Percentiles rank a stretch among this genome's conserved stretches.
Evolutionary conservation across 2,113 vertebrate species (phyloP).

Genomic region (Mormyrus lacerda): DNA sequence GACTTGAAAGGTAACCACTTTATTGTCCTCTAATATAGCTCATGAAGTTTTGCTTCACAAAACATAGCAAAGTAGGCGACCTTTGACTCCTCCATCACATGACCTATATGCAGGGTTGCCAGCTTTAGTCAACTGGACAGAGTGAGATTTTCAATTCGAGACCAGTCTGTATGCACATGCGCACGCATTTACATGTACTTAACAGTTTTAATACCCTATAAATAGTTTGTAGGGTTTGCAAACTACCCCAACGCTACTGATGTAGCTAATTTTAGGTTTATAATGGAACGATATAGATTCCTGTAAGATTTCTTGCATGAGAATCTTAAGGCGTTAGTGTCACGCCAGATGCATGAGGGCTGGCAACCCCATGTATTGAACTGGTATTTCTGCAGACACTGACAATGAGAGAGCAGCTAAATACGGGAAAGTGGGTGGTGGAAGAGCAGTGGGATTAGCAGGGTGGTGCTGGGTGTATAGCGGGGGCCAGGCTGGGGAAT

Average conservation of each 20-base stretch:
- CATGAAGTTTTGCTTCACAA: neutral
- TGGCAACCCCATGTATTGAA: neutral
- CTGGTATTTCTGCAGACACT: neutral
- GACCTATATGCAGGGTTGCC: neutral
- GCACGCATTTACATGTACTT: neutral
- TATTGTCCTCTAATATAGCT: neutral
- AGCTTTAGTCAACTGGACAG: neutral
- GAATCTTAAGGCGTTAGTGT: neutral
- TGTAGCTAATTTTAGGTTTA: neutral
- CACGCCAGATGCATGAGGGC: neutral
- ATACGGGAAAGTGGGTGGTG: neutral
- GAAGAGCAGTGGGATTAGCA: neutral
- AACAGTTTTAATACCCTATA: neutral
- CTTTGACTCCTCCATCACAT: neutral
- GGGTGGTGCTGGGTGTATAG: neutral
- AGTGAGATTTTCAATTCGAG: neutral
- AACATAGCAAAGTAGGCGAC: neutral
- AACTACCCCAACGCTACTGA: neutral
- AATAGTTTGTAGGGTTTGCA: neutral
- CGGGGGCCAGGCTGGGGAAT: constrained; percentile 19
- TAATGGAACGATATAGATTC: neutral
- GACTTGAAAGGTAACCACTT: neutral
- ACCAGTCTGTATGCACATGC: neutral
- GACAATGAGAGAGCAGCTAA: neutral
- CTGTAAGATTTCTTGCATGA: neutral